Percentiles rank a stretch among this genome's conserved stretches.
phyloP scores from a whole-genome alignment of 2,113 vertebrate genomes.

The Conger conger region DNA sequence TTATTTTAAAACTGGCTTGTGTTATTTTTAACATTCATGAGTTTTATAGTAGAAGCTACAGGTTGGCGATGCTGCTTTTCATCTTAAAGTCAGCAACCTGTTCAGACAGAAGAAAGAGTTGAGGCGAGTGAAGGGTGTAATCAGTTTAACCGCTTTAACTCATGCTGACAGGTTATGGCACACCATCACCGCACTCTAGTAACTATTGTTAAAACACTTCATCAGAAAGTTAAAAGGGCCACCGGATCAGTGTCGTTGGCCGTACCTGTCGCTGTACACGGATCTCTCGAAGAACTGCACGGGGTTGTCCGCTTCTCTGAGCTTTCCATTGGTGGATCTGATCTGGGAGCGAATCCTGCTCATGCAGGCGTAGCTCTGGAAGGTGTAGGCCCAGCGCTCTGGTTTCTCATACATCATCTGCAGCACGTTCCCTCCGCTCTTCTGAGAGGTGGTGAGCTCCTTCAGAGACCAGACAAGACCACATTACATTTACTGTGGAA shows the following conservation, averaged over 20 bases:
- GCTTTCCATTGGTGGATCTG: constrained; percentile 64
- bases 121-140: neutral
- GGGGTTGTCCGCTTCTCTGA: constrained; percentile 69
- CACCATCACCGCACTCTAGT: neutral
- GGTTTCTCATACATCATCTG: constrained; percentile 94
- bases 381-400: constrained; percentile 90
- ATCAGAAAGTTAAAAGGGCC: neutral
- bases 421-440: constrained; percentile 84
- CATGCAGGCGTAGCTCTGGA: constrained; percentile 90
- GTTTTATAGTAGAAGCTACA: neutral
- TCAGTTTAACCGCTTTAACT: neutral
- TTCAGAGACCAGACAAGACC: constrained; percentile 42
- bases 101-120: neutral
- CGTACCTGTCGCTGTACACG: constrained; percentile 92
- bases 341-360: constrained; percentile 88
- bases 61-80: neutral
- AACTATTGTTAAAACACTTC: no score
- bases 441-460: constrained; percentile 86
- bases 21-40: neutral
- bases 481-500: neutral
- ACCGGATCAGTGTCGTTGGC: neutral
- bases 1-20: neutral
- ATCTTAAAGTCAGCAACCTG: neutral
- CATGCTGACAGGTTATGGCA: neutral
- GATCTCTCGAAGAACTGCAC: constrained; percentile 92